Evolutionary conservation across 2,888 invertebrate species (phyloP).

Genomic region (Meiosimyza decipiens): DNA sequence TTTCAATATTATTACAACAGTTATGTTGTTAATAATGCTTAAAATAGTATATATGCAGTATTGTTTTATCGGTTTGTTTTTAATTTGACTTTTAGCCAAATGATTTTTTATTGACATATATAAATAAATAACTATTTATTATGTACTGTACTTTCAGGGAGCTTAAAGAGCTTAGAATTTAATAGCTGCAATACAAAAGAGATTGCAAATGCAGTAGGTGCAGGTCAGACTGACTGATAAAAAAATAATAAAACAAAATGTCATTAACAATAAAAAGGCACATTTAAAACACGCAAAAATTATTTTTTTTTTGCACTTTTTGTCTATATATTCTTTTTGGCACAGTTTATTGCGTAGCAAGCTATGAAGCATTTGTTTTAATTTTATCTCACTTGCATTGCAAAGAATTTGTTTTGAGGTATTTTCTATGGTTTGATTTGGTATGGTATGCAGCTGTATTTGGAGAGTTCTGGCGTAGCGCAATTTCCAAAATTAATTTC

Average conservation of each 20-base stretch:
- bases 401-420: conserved; percentile 50
- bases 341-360: conserved; percentile 39
- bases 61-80: conserved; percentile 47
- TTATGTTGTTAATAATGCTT: conserved; percentile 54
- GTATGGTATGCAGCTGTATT: background rate
- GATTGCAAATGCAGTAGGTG: conserved; percentile 9
- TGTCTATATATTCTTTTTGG: conserved; percentile 35
- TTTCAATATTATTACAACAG: conserved; percentile 52
- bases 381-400: conserved; percentile 24
- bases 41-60: conserved; percentile 53
- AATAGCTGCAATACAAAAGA: conserved; percentile 27
- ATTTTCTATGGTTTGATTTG: conserved; percentile 45
- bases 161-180: conserved; percentile 12
- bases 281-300: conserved; percentile 43
- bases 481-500: too few relatives aligned
- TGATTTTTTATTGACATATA: conserved; percentile 44
- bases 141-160: conserved; percentile 31
- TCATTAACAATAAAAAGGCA: conserved; percentile 47
- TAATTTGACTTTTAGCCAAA: conserved; percentile 47
- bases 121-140: conserved; percentile 47
- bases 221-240: background rate
- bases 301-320: conserved; percentile 6
- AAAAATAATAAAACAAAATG: background rate
- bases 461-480: too few relatives aligned
- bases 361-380: background rate